Evolutionary conservation across 1,140 invertebrate genomes (phyloP).

Genomic region (Thereuonema tuberculata): DNA sequence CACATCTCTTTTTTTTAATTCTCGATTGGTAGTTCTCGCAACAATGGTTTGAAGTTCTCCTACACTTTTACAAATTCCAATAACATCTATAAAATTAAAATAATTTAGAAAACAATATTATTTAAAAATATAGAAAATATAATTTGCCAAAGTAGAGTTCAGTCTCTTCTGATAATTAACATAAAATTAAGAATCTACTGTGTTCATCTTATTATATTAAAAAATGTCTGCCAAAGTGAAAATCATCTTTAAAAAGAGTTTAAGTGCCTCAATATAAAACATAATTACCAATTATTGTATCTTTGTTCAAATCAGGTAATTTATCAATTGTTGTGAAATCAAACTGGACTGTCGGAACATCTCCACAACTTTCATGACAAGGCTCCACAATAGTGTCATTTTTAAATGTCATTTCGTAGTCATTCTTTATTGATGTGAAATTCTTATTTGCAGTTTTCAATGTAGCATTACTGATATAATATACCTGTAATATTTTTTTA

Average conservation of each 20-base stretch:
- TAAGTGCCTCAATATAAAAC: too few species aligned
- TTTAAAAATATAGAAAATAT: slow-evolving; percentile 2
- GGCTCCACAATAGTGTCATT: slow-evolving; percentile 58
- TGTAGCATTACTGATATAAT: slow-evolving; percentile 64
- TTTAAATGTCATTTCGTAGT: slow-evolving; percentile 91
- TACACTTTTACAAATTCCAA: slow-evolving; percentile 69
- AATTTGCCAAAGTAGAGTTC: background rate
- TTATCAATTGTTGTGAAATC: slow-evolving; percentile 64
- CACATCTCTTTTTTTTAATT: slow-evolving; percentile 81
- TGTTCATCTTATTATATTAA: too few species aligned
- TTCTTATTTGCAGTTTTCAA: slow-evolving; percentile 88
- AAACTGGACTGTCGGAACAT: slow-evolving; percentile 65
- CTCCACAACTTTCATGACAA: slow-evolving; percentile 45
- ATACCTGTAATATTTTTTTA: slow-evolving; percentile 45
- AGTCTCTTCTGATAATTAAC: too few species aligned
- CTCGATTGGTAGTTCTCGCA: slow-evolving; percentile 54
- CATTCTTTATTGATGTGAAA: slow-evolving; percentile 69
- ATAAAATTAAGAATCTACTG: too few species aligned
- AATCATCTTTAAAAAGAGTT: too few species aligned
- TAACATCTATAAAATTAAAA: slow-evolving; percentile 53
- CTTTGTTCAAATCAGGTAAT: slow-evolving; percentile 49
- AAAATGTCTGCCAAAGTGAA: too few species aligned
- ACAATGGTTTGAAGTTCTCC: slow-evolving; percentile 57
- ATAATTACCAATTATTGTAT: slow-evolving; percentile 52
- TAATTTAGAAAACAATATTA: background rate